A percentile compares a stretch with the other conserved stretches of the same genome.
Conservation (phyloP, 2,888 invertebrate species). For the Meteorus colon region DNA sequence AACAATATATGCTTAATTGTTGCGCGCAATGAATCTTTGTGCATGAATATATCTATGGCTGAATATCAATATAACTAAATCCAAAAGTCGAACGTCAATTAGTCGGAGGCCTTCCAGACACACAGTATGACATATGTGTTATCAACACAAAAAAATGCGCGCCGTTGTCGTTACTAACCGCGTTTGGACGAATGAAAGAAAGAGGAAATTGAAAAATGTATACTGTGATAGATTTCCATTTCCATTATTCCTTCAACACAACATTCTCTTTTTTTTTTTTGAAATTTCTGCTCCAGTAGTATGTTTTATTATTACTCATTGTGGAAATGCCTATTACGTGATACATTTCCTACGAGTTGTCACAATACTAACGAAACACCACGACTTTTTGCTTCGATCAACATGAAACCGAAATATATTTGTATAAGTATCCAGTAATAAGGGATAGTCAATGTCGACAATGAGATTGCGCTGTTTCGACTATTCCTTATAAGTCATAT, state of each 20-base stretch:
- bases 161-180: neutral
- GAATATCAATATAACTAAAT: neutral
- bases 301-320: neutral
- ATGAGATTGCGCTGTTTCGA: slow-evolving; percentile 6
- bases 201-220: neutral
- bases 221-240: too few species aligned
- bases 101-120: neutral
- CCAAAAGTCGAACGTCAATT: neutral
- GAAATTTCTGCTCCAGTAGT: too few species aligned
- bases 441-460: slow-evolving; percentile 20
- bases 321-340: neutral
- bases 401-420: neutral
- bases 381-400: slow-evolving; percentile 15
- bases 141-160: neutral
- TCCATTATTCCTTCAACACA: too few species aligned
- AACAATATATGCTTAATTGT: neutral
- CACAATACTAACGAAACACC: slow-evolving; percentile 5
- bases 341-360: neutral
- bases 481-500: neutral
- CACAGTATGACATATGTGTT: neutral
- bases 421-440: neutral
- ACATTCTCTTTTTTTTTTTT: too few species aligned
- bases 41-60: neutral
- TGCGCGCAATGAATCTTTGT: neutral
- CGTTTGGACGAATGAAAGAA: neutral